Conservation (phyloP, 2,888 invertebrate species). For the Chelonus formosanus region DNA sequence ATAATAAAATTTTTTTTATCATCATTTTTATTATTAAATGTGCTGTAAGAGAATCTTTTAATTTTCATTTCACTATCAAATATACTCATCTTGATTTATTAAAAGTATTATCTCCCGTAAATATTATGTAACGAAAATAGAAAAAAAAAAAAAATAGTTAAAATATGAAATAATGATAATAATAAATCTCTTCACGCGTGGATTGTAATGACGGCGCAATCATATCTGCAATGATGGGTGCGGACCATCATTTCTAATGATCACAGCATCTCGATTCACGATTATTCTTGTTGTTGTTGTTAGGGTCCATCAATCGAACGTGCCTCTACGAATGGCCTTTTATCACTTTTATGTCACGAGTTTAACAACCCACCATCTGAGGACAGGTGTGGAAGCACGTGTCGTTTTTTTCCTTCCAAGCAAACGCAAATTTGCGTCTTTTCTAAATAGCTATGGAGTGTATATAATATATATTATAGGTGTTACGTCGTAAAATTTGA, state of each 20-base stretch:
- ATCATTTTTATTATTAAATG: no score
- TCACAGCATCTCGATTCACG: background rate
- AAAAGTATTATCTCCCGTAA: no score
- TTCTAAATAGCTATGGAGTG: background rate
- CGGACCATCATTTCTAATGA: constrained; percentile 3
- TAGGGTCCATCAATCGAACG: constrained; percentile 23
- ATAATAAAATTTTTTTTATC: no score
- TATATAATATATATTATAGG: no score
- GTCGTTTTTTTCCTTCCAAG: constrained; percentile 33
- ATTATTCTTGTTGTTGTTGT: constrained; percentile 12
- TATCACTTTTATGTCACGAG: constrained; percentile 29
- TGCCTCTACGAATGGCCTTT: constrained; percentile 29
- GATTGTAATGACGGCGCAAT: background rate
- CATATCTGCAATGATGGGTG: background rate
- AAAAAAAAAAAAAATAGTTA: background rate
- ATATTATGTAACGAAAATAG: background rate
- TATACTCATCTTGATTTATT: no score
- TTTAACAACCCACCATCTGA: constrained; percentile 15
- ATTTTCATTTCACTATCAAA: no score
- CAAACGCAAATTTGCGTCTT: constrained; percentile 12
- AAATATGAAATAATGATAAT: background rate
- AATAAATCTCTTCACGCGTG: constrained; percentile 10
- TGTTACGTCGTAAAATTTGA: no score
- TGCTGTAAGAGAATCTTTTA: no score
- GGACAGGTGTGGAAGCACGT: constrained; percentile 31